A percentile compares a stretch with the other conserved stretches of the same genome.
phyloP scores from a whole-genome alignment of 2,113 vertebrate genomes.

The Actinemys pallida region DNA sequence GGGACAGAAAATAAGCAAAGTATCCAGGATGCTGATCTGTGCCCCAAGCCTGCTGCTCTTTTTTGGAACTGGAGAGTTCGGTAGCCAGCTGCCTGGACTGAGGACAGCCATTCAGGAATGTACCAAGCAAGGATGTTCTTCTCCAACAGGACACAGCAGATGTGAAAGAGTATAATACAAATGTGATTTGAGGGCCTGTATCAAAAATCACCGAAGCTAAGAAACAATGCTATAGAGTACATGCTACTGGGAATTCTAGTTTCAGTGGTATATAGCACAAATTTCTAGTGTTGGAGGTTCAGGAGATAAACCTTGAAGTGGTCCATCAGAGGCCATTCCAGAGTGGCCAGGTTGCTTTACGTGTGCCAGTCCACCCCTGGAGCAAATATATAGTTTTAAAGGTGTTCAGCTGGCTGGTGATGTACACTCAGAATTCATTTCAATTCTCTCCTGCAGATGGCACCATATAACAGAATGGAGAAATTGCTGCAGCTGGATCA shows the following conservation, averaged over 20 bases:
- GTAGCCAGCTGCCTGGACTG: not conserved
- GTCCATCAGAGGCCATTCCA: not conserved
- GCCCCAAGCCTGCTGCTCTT: not conserved
- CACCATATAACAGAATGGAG: not conserved
- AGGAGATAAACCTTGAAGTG: not conserved
- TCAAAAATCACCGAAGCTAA: not conserved
- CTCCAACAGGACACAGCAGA: not conserved
- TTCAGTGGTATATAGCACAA: not conserved
- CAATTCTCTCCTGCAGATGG: conserved; percentile 57
- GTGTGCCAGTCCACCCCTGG: not conserved
- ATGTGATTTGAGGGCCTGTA: not conserved
- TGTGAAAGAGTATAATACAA: not conserved
- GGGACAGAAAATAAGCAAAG: not conserved
- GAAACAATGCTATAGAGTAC: rapidly evolving
- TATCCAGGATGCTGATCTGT: not conserved
- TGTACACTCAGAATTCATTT: not conserved
- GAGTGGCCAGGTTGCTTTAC: not conserved
- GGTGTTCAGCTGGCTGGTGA: not conserved
- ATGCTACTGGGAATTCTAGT: not conserved
- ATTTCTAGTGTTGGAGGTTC: not conserved
- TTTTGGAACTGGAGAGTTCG: not conserved
- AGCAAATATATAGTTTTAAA: not conserved
- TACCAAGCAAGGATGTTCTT: rapidly evolving
- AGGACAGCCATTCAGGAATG: not conserved
- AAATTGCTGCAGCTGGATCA: not conserved